phyloP scores from a whole-genome alignment of 2,113 vertebrate genomes.

The Dicerorhinus sumatrensis region DNA sequence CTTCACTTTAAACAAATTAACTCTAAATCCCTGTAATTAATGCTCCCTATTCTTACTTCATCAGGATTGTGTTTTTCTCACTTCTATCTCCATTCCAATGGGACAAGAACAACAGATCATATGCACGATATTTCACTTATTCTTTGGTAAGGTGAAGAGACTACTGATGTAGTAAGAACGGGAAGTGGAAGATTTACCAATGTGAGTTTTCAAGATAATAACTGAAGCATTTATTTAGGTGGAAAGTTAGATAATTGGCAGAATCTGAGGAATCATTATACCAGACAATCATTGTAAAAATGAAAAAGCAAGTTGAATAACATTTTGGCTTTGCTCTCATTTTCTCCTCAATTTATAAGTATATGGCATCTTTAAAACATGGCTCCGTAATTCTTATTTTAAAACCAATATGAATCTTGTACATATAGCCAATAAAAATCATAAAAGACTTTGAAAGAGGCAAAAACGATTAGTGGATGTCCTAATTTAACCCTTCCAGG shows the following conservation, averaged over 20 bases:
- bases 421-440: neutral
- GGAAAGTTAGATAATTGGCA: neutral
- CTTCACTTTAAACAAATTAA: neutral
- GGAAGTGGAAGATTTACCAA: neutral
- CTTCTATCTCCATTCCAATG: neutral
- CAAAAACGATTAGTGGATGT: neutral
- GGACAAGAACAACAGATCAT: neutral
- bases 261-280: neutral
- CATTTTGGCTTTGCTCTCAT: neutral
- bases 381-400: neutral
- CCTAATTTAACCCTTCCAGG: neutral
- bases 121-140: neutral
- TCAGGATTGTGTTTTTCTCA: neutral
- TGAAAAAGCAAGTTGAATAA: neutral
- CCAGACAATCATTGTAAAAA: neutral
- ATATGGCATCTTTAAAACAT: neutral
- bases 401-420: neutral
- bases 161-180: neutral
- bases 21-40: neutral
- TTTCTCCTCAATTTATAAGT: neutral
- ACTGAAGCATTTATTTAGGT: constrained; percentile 13
- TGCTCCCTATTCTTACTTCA: neutral
- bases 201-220: neutral
- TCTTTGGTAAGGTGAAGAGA: neutral
- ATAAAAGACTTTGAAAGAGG: neutral